These are phyloP conservation scores for Erynnis tages DNA, from an alignment of 2,888 invertebrate species.

Conservation along the genomic window DNA sequence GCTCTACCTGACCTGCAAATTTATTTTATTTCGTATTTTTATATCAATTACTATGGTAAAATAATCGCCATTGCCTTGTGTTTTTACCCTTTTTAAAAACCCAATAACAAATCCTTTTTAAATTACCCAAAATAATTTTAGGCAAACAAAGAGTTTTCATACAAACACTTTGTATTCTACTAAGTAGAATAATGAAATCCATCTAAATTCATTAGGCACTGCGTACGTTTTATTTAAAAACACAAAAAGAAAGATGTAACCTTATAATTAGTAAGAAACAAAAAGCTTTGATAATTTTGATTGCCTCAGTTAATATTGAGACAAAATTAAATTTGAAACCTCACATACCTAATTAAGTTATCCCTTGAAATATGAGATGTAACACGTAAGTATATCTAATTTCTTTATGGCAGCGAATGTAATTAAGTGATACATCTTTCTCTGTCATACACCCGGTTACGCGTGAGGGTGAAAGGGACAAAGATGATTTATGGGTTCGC, in stretches of 20 bases:
- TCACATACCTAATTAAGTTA: constrained; percentile 16
- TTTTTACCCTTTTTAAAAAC: too few species aligned
- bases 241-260: neutral
- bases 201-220: too few species aligned
- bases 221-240: too few species aligned
- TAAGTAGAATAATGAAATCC: too few species aligned
- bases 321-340: constrained; percentile 7
- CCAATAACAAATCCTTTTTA: too few species aligned
- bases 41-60: too few species aligned
- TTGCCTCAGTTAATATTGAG: neutral
- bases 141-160: too few species aligned
- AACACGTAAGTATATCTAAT: constrained; percentile 35
- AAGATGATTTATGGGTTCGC: constrained; percentile 15
- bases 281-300: neutral
- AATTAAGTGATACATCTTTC: constrained; percentile 4
- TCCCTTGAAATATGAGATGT: constrained; percentile 40
- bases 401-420: constrained; percentile 27
- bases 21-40: too few species aligned
- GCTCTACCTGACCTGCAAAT: too few species aligned
- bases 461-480: neutral
- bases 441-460: neutral
- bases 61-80: too few species aligned
- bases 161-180: too few species aligned
- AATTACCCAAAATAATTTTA: too few species aligned
- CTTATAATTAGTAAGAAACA: neutral